Conservation (phyloP, 2,888 invertebrate species). For the Steromphala cineraria region DNA sequence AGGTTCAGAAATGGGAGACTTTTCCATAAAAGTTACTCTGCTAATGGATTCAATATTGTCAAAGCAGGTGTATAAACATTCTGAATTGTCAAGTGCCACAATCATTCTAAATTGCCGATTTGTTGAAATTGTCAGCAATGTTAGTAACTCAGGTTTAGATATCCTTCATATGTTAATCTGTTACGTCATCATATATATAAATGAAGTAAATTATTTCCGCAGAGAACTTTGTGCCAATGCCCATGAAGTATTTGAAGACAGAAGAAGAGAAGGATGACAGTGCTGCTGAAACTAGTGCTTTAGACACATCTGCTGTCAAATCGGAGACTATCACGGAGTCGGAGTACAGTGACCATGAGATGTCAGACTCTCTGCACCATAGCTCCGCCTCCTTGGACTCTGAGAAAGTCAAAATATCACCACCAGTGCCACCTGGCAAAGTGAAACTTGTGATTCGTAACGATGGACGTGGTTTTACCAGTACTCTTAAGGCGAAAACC, state of each 20-base stretch:
- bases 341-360: conserved; percentile 1
- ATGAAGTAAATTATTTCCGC: conserved; percentile 8
- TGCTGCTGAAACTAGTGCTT: conserved; percentile 39
- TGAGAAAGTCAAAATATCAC: conserved; percentile 7
- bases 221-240: conserved; percentile 60
- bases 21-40: too few relatives aligned
- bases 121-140: too few relatives aligned
- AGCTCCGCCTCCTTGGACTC: background rate
- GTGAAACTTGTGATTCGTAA: conserved; percentile 56
- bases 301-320: conserved; percentile 23
- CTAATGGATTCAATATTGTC: too few relatives aligned
- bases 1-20: background rate
- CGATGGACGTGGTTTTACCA: conserved; percentile 57
- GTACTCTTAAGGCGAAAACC: conserved; percentile 32
- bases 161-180: background rate
- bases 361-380: conserved; percentile 7
- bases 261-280: conserved; percentile 27
- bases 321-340: conserved; percentile 13
- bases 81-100: too few relatives aligned
- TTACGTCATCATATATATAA: background rate
- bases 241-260: conserved; percentile 46
- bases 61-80: too few relatives aligned
- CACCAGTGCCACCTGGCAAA: conserved; percentile 23
- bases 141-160: too few relatives aligned
- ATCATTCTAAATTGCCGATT: too few relatives aligned